phyloP scores from a whole-genome alignment of 2,797 vertebrate species.

The Mus spretus region DNA sequence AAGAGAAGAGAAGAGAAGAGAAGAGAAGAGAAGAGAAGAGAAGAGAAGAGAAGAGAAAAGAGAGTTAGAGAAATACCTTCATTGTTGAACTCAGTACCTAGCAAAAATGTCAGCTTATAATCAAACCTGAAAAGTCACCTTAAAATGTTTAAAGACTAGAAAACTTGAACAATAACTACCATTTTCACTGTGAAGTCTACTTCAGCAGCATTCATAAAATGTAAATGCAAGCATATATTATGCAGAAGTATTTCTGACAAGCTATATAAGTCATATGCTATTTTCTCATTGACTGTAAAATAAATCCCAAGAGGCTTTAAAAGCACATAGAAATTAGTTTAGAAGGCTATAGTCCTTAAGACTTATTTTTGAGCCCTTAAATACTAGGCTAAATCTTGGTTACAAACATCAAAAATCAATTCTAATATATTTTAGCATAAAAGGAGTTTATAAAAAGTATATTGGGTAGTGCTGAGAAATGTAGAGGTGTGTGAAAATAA shows the following conservation, averaged over 20 bases:
- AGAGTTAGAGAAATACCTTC: not conserved
- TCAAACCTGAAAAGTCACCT: not conserved
- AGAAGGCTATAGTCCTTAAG: slow-evolving; percentile 25
- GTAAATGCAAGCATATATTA: not conserved
- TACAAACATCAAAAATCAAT: slow-evolving; percentile 59
- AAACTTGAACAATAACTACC: not conserved
- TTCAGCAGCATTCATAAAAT: slow-evolving; percentile 32
- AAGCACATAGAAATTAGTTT: slow-evolving; percentile 58
- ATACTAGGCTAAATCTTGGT: slow-evolving; percentile 9
- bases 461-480: not conserved
- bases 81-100: not conserved
- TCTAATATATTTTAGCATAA: slow-evolving; percentile 58
- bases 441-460: slow-evolving; percentile 29
- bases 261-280: not conserved
- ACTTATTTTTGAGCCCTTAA: not conserved
- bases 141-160: slow-evolving; percentile 28
- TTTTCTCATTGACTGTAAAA: slow-evolving; percentile 59
- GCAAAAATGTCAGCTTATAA: not conserved
- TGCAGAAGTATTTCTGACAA: slow-evolving; percentile 37
- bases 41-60: not conserved
- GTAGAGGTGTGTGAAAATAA: not conserved
- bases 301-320: slow-evolving; percentile 53
- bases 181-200: not conserved
- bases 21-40: too few species aligned
- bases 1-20: too few species aligned